These are phyloP conservation scores for Sussaba pulchella DNA, from an alignment of 2,888 invertebrate species.

Conservation along the genomic window DNA sequence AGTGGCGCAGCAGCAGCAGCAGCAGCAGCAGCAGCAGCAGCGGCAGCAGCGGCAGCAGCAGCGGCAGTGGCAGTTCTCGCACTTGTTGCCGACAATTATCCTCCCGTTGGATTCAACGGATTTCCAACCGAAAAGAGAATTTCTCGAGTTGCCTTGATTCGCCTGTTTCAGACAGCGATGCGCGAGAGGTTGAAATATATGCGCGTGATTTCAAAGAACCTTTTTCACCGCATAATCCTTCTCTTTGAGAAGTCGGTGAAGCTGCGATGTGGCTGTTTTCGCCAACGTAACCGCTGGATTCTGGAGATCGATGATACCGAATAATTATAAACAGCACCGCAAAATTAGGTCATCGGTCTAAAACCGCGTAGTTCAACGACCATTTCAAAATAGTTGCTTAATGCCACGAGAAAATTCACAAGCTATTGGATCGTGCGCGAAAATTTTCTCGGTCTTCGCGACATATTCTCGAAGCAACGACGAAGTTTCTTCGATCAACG, in stretches of 20 bases:
- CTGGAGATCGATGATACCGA: slow-evolving; percentile 7
- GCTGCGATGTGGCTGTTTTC: not conserved
- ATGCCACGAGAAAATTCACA: slow-evolving; percentile 17
- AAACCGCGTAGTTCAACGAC: slow-evolving; percentile 17
- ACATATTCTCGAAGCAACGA: too few relatives aligned
- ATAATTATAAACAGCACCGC: not conserved
- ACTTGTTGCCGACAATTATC: slow-evolving; percentile 70
- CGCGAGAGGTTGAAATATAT: not conserved
- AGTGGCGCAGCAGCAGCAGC: slow-evolving; percentile 49
- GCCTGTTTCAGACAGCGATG: not conserved
- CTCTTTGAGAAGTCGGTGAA: not conserved
- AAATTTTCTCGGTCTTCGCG: too few relatives aligned
- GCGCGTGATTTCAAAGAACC: slow-evolving; percentile 6
- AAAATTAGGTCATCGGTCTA: slow-evolving; percentile 26
- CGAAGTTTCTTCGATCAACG: too few relatives aligned
- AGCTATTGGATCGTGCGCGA: too few relatives aligned
- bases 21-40: slow-evolving; percentile 33
- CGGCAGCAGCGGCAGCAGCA: slow-evolving; percentile 29
- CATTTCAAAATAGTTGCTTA: slow-evolving; percentile 12
- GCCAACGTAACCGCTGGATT: not conserved
- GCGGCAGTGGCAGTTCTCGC: slow-evolving; percentile 57
- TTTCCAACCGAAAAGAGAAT: slow-evolving; percentile 28
- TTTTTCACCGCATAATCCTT: not conserved
- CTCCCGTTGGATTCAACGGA: slow-evolving; percentile 28
- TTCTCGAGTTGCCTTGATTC: slow-evolving; percentile 7